These are phyloP conservation scores for Invenusta paracnida DNA, from an alignment of 2,888 invertebrate species.

Conservation along the genomic window DNA sequence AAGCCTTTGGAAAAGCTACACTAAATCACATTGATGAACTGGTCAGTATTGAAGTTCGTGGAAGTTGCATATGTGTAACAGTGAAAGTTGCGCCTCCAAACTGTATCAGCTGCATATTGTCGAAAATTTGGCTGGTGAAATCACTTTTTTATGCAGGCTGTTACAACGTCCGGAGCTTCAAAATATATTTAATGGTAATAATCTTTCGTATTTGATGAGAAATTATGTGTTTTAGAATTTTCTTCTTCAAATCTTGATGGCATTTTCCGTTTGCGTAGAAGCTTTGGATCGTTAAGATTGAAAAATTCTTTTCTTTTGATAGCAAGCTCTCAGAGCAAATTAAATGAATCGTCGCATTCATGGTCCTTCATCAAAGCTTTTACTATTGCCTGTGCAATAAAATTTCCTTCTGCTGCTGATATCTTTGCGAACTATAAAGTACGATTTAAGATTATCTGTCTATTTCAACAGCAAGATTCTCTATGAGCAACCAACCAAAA, in stretches of 20 bases:
- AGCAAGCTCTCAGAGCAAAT: not conserved
- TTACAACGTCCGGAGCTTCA: not conserved
- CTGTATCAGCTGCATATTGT: not conserved
- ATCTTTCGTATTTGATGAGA: not conserved
- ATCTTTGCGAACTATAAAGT: not conserved
- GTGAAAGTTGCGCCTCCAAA: no score
- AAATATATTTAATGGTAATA: not conserved
- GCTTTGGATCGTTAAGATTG: no score
- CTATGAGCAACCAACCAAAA: not conserved
- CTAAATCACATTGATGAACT: no score
- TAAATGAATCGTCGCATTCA: not conserved
- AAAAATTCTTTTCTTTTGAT: not conserved
- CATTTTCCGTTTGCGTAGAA: not conserved
- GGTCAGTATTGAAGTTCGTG: no score
- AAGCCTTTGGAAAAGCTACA: no score
- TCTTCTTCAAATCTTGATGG: not conserved
- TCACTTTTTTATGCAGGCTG: not conserved
- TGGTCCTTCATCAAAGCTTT: not conserved
- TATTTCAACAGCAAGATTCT: not conserved
- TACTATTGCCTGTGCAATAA: not conserved
- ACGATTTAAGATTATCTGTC: not conserved
- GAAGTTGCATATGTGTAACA: no score
- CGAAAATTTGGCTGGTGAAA: not conserved
- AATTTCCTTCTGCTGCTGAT: not conserved
- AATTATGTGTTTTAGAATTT: not conserved